These are phyloP conservation scores for Euplagia quadripunctaria DNA, from an alignment of 2,888 invertebrate genomes.

Conservation along the genomic window DNA sequence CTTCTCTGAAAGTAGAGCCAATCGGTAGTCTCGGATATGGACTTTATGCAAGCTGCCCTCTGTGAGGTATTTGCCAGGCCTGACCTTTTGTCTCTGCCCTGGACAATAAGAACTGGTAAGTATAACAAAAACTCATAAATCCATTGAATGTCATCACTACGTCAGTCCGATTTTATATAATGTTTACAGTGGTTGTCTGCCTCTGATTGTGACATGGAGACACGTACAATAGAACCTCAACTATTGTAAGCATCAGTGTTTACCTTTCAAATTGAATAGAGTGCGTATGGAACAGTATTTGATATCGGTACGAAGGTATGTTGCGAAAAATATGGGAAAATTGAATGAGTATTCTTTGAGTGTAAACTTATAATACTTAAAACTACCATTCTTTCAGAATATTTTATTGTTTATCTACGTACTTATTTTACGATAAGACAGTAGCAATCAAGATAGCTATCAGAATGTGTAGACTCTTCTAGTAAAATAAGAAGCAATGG, in stretches of 20 bases:
- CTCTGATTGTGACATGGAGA: conserved; percentile 1
- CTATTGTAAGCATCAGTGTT: conserved; percentile 12
- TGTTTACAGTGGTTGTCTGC: conserved; percentile 5
- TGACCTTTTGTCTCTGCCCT: background rate
- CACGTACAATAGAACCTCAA: conserved; percentile 17
- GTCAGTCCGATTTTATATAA: background rate
- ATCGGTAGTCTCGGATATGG: background rate
- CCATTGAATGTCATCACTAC: background rate
- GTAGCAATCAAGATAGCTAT: background rate
- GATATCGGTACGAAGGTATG: background rate
- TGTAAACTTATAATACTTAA: background rate
- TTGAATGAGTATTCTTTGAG: background rate
- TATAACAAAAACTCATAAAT: background rate
- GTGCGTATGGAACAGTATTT: conserved; percentile 5
- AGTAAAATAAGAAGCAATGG: background rate
- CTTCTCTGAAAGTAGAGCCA: background rate
- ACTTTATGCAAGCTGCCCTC: background rate
- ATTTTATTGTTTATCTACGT: conserved; percentile 8
- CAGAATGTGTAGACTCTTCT: background rate
- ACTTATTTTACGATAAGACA: conserved; percentile 10
- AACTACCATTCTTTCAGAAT: background rate
- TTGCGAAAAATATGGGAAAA: background rate
- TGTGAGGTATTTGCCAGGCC: background rate
- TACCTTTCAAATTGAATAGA: conserved; percentile 10
- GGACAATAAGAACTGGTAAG: background rate